Evolutionary conservation across 2,797 vertebrate species (phyloP).

Genomic region (Clarias pachynema): DNA sequence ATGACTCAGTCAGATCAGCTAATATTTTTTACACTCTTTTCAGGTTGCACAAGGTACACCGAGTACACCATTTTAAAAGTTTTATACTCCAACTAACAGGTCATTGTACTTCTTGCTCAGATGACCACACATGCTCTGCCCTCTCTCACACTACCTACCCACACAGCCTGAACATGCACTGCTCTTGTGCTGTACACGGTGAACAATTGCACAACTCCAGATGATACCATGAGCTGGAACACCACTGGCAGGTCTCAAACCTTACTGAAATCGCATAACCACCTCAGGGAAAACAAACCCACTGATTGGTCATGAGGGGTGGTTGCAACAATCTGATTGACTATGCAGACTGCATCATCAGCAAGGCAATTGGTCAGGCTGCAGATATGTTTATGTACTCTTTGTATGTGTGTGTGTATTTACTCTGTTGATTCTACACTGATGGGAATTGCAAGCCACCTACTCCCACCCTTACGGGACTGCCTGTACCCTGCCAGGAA

Average conservation of each 20-base stretch:
- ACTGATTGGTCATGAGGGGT: constrained; percentile 34
- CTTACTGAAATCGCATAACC: constrained; percentile 1
- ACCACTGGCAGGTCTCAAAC: constrained; percentile 11
- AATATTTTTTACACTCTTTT: not conserved
- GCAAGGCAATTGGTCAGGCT: constrained; percentile 23
- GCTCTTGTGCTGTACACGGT: not conserved
- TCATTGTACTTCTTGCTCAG: constrained; percentile 17
- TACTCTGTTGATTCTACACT: constrained; percentile 29
- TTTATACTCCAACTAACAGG: constrained; percentile 26
- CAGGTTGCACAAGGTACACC: not conserved
- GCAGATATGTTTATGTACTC: constrained; percentile 26
- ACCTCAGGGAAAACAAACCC: constrained; percentile 1
- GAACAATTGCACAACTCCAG: constrained; percentile 25
- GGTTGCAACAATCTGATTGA: constrained; percentile 18
- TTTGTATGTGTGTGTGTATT: constrained; percentile 10
- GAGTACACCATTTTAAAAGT: not conserved
- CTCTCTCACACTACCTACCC: constrained; percentile 13
- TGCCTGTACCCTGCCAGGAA: constrained; percentile 24
- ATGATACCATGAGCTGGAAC: constrained; percentile 28
- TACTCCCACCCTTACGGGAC: constrained; percentile 6
- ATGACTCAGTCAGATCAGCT: not conserved
- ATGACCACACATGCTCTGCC: not conserved
- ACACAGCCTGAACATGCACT: constrained; percentile 16
- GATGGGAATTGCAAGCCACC: constrained; percentile 33
- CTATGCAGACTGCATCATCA: not conserved